Percentiles rank a stretch among this genome's conserved stretches.
These are phyloP conservation scores for Xiphophorus couchianus DNA, from an alignment of 2,113 vertebrate species.

Conservation along the genomic window DNA sequence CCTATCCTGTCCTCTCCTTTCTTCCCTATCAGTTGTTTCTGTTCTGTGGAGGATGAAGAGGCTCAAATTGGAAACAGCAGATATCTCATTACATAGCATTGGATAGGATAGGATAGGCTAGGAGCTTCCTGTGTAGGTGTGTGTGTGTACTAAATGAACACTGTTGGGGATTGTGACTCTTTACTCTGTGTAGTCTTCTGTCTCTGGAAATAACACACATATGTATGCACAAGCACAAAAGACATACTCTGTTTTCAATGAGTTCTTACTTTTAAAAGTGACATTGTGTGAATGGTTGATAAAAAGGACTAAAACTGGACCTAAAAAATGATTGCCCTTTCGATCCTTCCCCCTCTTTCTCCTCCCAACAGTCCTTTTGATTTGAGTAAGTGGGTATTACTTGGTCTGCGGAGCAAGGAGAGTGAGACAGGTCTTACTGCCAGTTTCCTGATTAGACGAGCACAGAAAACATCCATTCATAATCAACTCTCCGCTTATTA, in stretches of 20 bases:
- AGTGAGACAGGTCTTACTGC: conserved; percentile 68
- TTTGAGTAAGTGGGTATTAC: conserved; percentile 75
- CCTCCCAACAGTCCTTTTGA: conserved; percentile 29
- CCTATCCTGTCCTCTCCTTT: conserved; percentile 18
- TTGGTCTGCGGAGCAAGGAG: conserved; percentile 66
- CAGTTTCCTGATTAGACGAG: conserved; percentile 58
- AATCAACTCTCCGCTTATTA: conserved; percentile 38
- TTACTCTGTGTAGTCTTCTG: conserved; percentile 43
- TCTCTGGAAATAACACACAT: conserved; percentile 18
- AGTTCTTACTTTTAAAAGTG: conserved; percentile 15
- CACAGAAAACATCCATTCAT: conserved; percentile 59
- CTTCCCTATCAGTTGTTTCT: conserved; percentile 41
- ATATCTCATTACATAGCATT: conserved; percentile 70
- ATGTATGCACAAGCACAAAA: conserved; percentile 1
- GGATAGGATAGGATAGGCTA: conserved; percentile 29
- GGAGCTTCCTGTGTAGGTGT: conserved; percentile 19
- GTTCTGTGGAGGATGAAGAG: conserved; percentile 62
- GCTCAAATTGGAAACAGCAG: conserved; percentile 59
- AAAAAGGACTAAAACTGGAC: conserved; percentile 34
- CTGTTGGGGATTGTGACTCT: conserved; percentile 47
- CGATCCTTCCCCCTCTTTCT: conserved; percentile 5
- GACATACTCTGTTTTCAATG: not conserved
- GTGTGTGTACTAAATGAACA: conserved; percentile 56
- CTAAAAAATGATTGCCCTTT: conserved; percentile 39
- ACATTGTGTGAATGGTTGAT: conserved; percentile 14